Evolutionary conservation across 30 jellyfish, hydroid and myxozoan species (phyloP).

Genomic region (Mastigias papua): DNA sequence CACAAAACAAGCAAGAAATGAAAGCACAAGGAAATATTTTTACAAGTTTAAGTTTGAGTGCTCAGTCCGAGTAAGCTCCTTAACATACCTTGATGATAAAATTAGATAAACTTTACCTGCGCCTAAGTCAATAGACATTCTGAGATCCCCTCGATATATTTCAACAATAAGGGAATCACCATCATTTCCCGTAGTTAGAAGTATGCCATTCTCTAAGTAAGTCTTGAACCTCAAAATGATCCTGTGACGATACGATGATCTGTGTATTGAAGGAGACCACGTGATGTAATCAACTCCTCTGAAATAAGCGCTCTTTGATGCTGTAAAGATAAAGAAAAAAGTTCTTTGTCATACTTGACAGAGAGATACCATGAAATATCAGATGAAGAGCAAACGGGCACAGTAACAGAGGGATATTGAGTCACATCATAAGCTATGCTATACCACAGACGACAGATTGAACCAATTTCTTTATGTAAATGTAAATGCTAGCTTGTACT

Average conservation of each 20-base stretch:
- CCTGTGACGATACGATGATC: conserved; percentile 43
- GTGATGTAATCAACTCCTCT: conserved; percentile 67
- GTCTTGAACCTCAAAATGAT: conserved; percentile 80
- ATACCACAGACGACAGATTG: too few species aligned
- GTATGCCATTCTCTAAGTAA: conserved; percentile 69
- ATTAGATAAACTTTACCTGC: conserved; percentile 68
- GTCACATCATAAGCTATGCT: too few species aligned
- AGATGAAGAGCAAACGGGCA: too few species aligned
- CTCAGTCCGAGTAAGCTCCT: too few species aligned
- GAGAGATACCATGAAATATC: too few species aligned
- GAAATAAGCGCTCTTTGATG: conserved; percentile 50
- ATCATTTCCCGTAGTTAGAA: conserved; percentile 57
- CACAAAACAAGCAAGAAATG: too few species aligned
- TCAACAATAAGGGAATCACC: conserved; percentile 82
- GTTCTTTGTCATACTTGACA: too few species aligned
- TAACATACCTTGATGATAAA: neutral
- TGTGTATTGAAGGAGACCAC: conserved; percentile 47
- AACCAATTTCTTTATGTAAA: too few species aligned
- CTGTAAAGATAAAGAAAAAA: conserved; percentile 6
- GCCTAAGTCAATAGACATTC: conserved; percentile 83
- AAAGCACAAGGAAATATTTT: too few species aligned
- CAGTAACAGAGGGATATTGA: too few species aligned
- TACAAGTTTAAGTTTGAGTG: too few species aligned
- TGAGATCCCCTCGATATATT: conserved; percentile 41
- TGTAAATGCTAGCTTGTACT: too few species aligned